Evolutionary conservation across 2,888 invertebrate genomes (phyloP), one percentile per base, ranked within the genome.

Genomic region (Cloeon dipterum): DNA sequence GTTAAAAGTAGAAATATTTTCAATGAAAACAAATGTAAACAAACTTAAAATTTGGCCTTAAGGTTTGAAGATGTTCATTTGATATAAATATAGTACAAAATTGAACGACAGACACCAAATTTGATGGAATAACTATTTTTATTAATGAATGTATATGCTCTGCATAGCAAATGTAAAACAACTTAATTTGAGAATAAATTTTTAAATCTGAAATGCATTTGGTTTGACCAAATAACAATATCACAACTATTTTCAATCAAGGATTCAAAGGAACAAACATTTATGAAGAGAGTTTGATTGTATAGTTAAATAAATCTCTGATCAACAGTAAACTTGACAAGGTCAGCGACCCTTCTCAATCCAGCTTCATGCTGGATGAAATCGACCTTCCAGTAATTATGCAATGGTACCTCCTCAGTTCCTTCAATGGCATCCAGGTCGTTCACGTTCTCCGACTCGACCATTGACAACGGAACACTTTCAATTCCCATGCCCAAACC

Each of bases 291-390:
- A n/a, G n/a, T n/a, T n/a, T 21, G 10, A 21, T 21, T n/a, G 21
- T 21, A 7, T 21, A 5, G 25, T 52, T 53, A 66, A 53, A 69
- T 58, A 45, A 66, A 74, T 8, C 66, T 68, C 42, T 59, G 58
- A 45, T 74, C 68, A 2, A 72, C 66, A 26, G 68, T 68, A 49
- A 74, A 70, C 25, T 70, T 66, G 7, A 76, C 59, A 19, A 71
- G 60, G 42, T 68, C 63, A 0, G 74, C 73, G 34, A 75, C 59
- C 29, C 74, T 57, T 26, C 61, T 54, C 17, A 72, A 60, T 5
- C 70, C 70, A 14, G 59, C 61, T 42, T 65, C 56, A 1, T 66
- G 62, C 46, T 67, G 62, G 39, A 76, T 65, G 2, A 70, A 68
- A 21, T 56, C 51, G 1, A 76, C 44, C 39, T 59, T 60, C 75